Conservation (phyloP, 2,113 vertebrate genomes). For the Onychostoma macrolepis region DNA sequence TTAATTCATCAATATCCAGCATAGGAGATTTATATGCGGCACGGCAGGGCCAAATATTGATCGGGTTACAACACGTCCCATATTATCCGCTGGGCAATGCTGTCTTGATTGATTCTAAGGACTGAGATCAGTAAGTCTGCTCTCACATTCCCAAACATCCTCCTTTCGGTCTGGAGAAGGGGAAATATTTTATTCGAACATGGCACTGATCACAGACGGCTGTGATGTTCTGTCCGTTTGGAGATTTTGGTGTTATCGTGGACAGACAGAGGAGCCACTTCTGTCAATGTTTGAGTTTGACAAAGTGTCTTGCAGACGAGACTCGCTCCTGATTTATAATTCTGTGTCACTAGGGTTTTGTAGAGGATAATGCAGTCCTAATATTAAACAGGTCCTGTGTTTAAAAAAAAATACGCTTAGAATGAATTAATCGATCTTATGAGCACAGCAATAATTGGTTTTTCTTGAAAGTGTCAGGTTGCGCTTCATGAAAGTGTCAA, state of each 20-base stretch:
- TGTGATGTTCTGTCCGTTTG: conserved; percentile 17
- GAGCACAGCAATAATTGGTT: background rate
- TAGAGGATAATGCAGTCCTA: conserved; percentile 4
- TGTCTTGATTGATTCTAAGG: conserved; percentile 55
- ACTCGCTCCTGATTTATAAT: conserved; percentile 38
- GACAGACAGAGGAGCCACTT: conserved; percentile 25
- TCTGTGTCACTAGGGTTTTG: background rate
- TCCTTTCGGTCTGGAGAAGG: background rate
- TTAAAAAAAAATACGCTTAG: background rate
- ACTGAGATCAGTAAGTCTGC: conserved; percentile 27
- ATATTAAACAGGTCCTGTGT: conserved; percentile 19
- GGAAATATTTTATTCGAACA: conserved; percentile 34
- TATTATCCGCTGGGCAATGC: conserved; percentile 62
- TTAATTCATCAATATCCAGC: conserved; percentile 36
- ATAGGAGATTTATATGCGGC: conserved; percentile 31
- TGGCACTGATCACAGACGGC: conserved; percentile 8
- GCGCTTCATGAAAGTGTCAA: no score
- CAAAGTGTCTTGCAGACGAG: conserved; percentile 36
- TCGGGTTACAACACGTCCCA: conserved; percentile 58
- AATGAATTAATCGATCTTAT: background rate
- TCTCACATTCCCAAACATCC: conserved; percentile 30
- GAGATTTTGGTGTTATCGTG: conserved; percentile 37
- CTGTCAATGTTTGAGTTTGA: conserved; percentile 53
- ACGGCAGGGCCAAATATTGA: conserved; percentile 49
- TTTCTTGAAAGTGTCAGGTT: no score